Conservation (phyloP, 2,113 vertebrate species). For the Maccullochella peelii region DNA sequence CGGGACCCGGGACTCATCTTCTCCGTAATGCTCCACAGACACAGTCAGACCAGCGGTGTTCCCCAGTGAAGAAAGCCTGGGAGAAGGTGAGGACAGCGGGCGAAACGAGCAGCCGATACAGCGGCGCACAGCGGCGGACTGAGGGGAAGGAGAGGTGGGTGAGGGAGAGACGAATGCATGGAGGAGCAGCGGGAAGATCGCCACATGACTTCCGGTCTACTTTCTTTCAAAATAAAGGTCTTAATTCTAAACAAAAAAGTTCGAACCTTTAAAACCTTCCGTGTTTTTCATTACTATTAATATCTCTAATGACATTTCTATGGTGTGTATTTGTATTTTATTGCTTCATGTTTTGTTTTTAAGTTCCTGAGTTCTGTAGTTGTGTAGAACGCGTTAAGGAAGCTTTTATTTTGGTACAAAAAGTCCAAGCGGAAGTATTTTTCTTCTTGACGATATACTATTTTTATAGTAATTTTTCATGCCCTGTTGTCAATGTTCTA, state of each 20-base stretch:
- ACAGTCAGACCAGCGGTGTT: not conserved
- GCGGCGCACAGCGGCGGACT: not conserved
- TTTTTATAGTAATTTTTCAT: too few relatives aligned
- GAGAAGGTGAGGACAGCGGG: not conserved
- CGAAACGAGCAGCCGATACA: not conserved
- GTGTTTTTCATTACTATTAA: too few relatives aligned
- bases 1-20: constrained; percentile 35
- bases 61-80: not conserved
- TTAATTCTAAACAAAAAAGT: too few relatives aligned
- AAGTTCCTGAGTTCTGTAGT: too few relatives aligned
- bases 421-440: not conserved
- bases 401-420: not conserved
- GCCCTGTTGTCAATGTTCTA: too few relatives aligned
- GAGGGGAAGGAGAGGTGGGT: not conserved
- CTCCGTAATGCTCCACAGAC: not conserved
- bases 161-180: not conserved
- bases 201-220: constrained; percentile 18
- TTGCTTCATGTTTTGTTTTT: too few relatives aligned
- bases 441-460: too few relatives aligned
- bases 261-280: too few relatives aligned
- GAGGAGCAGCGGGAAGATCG: not conserved
- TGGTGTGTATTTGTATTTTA: too few relatives aligned
- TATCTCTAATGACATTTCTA: too few relatives aligned
- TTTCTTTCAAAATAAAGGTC: constrained; percentile 18
- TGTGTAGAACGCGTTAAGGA: too few relatives aligned